Evolutionary conservation across 2,888 invertebrate genomes (phyloP), one percentile per base, ranked within the genome.

Genomic region (Herminia tarsipennalis): DNA sequence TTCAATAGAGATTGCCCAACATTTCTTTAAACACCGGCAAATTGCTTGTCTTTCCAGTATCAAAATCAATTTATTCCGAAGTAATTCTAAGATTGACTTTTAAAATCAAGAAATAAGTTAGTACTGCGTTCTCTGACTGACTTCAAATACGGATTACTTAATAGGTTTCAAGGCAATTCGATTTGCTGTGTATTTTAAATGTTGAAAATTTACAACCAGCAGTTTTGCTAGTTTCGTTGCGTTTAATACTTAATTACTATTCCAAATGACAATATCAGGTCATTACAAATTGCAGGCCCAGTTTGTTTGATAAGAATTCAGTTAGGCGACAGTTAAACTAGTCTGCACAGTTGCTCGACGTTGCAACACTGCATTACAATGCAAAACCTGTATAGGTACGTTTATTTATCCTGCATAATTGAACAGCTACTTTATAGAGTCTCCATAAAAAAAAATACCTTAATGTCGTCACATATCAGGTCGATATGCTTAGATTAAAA

Each of bases 341-440:
- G 67, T 64, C 51, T 49, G 64, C 43, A 49, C 49, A 50, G 56
- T 56, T 62, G 66, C 57, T 70, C 59, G 38, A 58, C 44, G 52
- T 78, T 79, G 72, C 78, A 68, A 76, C 72, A 73, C 59, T 55
- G 63, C 63, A 67, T 65, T 62, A 76, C 71, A 74, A 75, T 67
- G 60, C 69, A 62, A 64, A 70, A 72, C 68, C 68, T 71, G 74
- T 73, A 73, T 71, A 68, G 65, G 70, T 76, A 68, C 65, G 70
- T 76, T 76, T 77, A 73, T 67, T 69, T 70, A 63, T 59, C 59
- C 62, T 56, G 62, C 55, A 65, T 65, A 68, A 5, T 9, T 3
- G 13, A 6, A 24, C 20, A 34, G 9, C 14, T 24, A 13, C 16
- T 22, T 10, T 24, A 6, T 16, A 9, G 2, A n/a, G n/a, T n/a